Evolutionary conservation across 2,797 vertebrate genomes (phyloP), one percentile per base, ranked within the genome.

Genomic region (Taenioides sp.): DNA sequence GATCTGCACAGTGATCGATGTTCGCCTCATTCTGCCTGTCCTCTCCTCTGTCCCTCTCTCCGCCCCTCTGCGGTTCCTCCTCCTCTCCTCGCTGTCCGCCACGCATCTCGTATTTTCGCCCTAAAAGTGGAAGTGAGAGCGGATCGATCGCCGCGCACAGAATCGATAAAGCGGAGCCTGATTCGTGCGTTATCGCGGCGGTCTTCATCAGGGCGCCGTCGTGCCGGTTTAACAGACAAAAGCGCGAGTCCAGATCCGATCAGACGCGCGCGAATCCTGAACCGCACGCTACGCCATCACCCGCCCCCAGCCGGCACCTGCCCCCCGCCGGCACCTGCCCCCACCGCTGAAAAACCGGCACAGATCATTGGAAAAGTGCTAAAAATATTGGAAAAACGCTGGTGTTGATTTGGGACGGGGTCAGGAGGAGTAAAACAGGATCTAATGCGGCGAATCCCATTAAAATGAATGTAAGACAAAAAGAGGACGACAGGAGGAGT

Each of bases 51-150:
- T 22, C 9, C 18, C 31, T 3, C 17, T 6, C 7, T 11, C 7
- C 31, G 18, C 28, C 17, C 18, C 28, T 3, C 37, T 2, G 10
- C 40, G 12, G 0, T 3, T 4, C 40, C 12, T 43, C 40, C 40
- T 3, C 40, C 37, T 62, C 57, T 22, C 70, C 20, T 40, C 52
- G 43, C 61, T 4, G 67, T n/a, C 63, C 74, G 57, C 18, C 49
- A 0, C 28, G 57, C 31, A 34, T 61, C 40, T 49, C 55, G 28
- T 37, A 52, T 55, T 27, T 62, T 57, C 34, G 65, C 37, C 72
- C 85, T 85, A 90, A 91, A 92, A 92, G 85, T 90, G 86, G 80
- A 75, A 73, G 82, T 91, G 90, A 91, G 84, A 88, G 80, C 43
- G 14, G 79, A 91, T 92, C 91, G 82, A 75, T 37, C 9, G 4